phyloP scores from a whole-genome alignment of 2,888 invertebrate genomes.

The Steinernema hermaphroditum region DNA sequence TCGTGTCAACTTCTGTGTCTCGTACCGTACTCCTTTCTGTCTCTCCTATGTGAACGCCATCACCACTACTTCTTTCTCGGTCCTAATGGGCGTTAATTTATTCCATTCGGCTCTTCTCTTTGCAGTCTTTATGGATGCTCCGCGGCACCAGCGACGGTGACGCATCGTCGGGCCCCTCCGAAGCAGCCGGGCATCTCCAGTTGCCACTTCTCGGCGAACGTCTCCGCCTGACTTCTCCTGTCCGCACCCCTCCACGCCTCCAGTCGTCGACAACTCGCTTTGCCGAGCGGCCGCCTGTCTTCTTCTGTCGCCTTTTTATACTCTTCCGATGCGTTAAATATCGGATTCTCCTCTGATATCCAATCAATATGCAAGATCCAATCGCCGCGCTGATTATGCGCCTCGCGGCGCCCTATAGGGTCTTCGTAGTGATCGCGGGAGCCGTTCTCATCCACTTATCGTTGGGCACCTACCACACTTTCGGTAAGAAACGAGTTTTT shows the following conservation, averaged over 20 bases:
- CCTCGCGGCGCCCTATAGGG: slow-evolving; percentile 43
- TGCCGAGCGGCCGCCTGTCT: not conserved
- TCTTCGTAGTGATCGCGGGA: slow-evolving; percentile 58
- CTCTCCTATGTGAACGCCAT: too few relatives aligned
- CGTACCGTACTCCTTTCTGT: too few relatives aligned
- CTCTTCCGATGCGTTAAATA: slow-evolving; percentile 29
- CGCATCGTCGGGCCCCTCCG: slow-evolving; percentile 1
- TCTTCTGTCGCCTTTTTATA: slow-evolving; percentile 24
- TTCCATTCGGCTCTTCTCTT: not conserved
- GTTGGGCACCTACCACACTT: slow-evolving; percentile 65
- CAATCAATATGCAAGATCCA: slow-evolving; percentile 32
- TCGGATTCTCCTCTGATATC: not conserved
- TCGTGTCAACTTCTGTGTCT: too few relatives aligned
- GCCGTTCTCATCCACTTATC: slow-evolving; percentile 65
- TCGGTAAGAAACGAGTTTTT: slow-evolving; percentile 46
- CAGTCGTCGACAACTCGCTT: slow-evolving; percentile 25
- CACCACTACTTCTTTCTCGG: too few relatives aligned
- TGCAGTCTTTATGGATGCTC: slow-evolving; percentile 9
- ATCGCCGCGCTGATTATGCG: slow-evolving; percentile 45
- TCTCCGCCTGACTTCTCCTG: slow-evolving; percentile 13
- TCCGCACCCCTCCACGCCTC: not conserved
- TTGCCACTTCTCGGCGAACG: not conserved
- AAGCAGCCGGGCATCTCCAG: not conserved
- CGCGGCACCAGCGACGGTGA: not conserved
- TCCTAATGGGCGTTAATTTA: not conserved